A percentile compares a stretch with the other conserved stretches of the same genome.
Evolutionary conservation across 2,888 invertebrate genomes (phyloP).

Genomic region (Apotomis betuletana): DNA sequence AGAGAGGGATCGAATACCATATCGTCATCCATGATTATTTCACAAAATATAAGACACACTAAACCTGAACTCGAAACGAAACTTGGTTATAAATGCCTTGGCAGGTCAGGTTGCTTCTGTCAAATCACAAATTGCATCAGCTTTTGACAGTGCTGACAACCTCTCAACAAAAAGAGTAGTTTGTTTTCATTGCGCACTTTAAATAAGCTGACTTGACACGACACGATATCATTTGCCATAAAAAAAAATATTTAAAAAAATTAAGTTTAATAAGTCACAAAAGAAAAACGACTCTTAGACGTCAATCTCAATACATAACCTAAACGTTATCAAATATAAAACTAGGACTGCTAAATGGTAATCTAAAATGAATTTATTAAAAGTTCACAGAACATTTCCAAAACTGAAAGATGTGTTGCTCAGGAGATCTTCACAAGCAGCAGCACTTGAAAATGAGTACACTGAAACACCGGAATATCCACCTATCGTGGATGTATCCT

Average conservation of each 20-base stretch:
- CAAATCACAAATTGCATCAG: conserved; percentile 42
- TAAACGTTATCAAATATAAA: conserved; percentile 4
- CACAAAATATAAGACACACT: conserved; percentile 32
- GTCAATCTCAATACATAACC: conserved; percentile 19
- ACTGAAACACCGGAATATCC: conserved; percentile 81
- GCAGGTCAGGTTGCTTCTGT: conserved; percentile 37
- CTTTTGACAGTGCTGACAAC: conserved; percentile 39
- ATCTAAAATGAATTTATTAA: conserved; percentile 66
- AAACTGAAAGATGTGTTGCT: conserved; percentile 60
- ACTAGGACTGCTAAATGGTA: conserved; percentile 14
- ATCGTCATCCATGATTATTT: conserved; percentile 77
- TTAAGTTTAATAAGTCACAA: background rate
- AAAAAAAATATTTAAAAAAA: background rate
- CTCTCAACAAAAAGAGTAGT: conserved; percentile 33
- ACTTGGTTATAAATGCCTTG: conserved; percentile 40
- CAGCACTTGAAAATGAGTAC: conserved; percentile 69
- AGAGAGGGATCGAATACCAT: conserved; percentile 94
- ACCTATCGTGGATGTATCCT: conserved; percentile 85
- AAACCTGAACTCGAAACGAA: conserved; percentile 11
- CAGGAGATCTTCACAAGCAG: conserved; percentile 61
- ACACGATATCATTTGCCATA: too few relatives aligned
- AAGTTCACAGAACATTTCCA: conserved; percentile 64
- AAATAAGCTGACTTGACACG: background rate
- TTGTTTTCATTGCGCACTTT: conserved; percentile 30
- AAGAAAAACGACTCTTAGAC: conserved; percentile 12